Evolutionary conservation across 2,797 vertebrate species (phyloP).

Genomic region (Bradypus variegatus): DNA sequence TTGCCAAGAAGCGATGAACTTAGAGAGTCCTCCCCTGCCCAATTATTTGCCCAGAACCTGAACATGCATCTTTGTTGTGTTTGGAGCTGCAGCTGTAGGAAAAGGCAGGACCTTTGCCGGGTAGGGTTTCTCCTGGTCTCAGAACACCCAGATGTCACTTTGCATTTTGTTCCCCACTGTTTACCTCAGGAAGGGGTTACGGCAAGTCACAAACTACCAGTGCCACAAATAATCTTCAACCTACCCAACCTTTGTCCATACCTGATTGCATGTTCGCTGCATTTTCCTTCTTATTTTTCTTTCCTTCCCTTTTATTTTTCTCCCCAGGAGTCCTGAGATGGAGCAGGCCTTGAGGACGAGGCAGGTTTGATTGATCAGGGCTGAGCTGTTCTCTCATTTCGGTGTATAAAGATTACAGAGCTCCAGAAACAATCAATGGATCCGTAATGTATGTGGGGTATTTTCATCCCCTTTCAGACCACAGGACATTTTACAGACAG

Average conservation of each 20-base stretch:
- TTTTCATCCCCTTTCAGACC: neutral
- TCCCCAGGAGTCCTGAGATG: neutral
- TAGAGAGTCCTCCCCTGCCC: neutral
- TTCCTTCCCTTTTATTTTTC: neutral
- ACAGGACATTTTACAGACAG: slow-evolving; percentile 35
- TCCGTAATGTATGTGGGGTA: neutral
- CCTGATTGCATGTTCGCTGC: fast-evolving
- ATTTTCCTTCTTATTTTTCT: neutral
- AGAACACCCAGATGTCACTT: neutral
- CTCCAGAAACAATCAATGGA: slow-evolving; percentile 16
- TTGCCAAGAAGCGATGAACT: neutral
- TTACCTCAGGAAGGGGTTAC: neutral
- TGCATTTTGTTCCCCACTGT: neutral
- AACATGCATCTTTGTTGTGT: fast-evolving
- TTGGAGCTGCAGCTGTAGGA: neutral
- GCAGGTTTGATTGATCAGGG: neutral
- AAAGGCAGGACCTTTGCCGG: neutral
- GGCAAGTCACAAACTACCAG: neutral
- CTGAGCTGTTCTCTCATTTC: neutral
- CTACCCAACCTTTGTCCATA: neutral
- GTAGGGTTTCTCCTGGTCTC: neutral
- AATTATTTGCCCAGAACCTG: fast-evolving
- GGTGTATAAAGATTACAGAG: slow-evolving; percentile 27
- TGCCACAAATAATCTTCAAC: neutral
- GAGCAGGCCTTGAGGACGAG: neutral